Conservation (phyloP, 2,888 invertebrate species). For the Xestoiulus laeticollis region DNA sequence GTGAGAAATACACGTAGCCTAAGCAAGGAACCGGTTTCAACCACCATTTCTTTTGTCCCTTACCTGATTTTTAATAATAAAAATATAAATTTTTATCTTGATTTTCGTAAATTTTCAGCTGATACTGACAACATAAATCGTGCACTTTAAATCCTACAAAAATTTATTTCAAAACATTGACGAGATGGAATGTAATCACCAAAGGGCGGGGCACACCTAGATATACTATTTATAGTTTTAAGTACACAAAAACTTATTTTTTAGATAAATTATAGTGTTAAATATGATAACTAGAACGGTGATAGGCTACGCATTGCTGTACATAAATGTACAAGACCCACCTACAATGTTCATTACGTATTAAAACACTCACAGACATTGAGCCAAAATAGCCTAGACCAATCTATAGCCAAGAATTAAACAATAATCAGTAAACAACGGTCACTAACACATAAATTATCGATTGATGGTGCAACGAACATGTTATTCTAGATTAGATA, state of each 20-base stretch:
- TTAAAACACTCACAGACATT: no score
- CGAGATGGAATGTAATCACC: background rate
- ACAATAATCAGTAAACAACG: background rate
- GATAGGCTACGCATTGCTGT: background rate
- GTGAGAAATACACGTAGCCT: background rate
- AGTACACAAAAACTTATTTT: background rate
- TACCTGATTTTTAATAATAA: background rate
- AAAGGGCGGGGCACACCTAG: background rate
- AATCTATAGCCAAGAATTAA: background rate
- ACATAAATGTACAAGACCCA: no score
- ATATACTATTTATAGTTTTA: background rate
- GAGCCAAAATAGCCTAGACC: no score
- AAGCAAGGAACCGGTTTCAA: background rate
- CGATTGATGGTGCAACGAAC: constrained; percentile 6
- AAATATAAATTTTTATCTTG: background rate
- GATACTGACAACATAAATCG: background rate
- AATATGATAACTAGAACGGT: background rate
- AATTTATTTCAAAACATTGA: background rate
- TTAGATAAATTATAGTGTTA: background rate
- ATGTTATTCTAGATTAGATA: background rate
- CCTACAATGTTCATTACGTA: no score
- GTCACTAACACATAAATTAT: background rate
- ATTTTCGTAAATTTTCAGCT: constrained; percentile 1
- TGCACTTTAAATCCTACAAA: background rate
- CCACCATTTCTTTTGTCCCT: background rate